Percentiles rank a stretch among this genome's conserved stretches.
phyloP scores from a whole-genome alignment of 1,140 invertebrate genomes.

The Stratiolaelaps scimitus region DNA sequence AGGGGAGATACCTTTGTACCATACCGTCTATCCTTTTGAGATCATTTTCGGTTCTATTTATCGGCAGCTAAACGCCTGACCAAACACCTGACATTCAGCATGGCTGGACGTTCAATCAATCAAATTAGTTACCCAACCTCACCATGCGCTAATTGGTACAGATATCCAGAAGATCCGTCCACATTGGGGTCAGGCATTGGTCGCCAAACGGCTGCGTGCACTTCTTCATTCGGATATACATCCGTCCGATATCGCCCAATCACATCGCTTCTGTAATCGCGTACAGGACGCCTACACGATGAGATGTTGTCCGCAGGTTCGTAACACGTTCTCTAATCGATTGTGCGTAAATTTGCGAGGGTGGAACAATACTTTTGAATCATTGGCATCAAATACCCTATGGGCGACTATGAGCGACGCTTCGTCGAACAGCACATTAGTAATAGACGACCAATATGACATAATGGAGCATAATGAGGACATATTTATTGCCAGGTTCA shows the following conservation, averaged over 20 bases:
- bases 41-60: not conserved
- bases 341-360: too few relatives aligned
- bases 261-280: constrained; percentile 55
- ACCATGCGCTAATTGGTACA: constrained; percentile 36
- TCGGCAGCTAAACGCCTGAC: not conserved
- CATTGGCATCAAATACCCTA: too few relatives aligned
- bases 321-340: too few relatives aligned
- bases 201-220: constrained; percentile 51
- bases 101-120: not conserved
- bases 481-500: constrained; percentile 46
- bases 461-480: too few relatives aligned
- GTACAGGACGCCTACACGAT: constrained; percentile 64
- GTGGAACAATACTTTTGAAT: too few relatives aligned
- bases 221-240: constrained; percentile 55
- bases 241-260: constrained; percentile 58
- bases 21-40: not conserved
- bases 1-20: too few relatives aligned
- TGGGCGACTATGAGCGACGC: too few relatives aligned
- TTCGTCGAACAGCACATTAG: too few relatives aligned
- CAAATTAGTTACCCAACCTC: constrained; percentile 7
- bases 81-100: not conserved
- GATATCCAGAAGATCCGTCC: constrained; percentile 55
- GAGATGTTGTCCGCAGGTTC: constrained; percentile 56
- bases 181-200: constrained; percentile 54
- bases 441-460: too few relatives aligned